A percentile compares a stretch with the other conserved stretches of the same genome.
phyloP scores from a whole-genome alignment of 53 echinoderm and acorn worm genomes.

The Hippasteria phrygiana region DNA sequence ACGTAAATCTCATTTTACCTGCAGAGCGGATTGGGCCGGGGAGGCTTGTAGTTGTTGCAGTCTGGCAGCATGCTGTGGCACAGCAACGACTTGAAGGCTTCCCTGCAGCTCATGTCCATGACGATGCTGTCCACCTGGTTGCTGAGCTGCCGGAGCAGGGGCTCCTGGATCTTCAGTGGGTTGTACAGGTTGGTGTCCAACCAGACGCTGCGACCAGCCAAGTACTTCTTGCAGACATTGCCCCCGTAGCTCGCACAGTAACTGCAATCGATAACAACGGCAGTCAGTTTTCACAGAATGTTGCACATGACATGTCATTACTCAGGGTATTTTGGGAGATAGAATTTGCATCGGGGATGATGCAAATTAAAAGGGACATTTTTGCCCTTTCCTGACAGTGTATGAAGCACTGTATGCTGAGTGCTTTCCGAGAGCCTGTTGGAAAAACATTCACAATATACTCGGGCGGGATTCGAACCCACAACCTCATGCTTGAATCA shows the following conservation, averaged over 20 bases:
- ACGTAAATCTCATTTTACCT: slow-evolving; percentile 63
- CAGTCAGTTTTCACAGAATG: too few relatives aligned
- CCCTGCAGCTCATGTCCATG: slow-evolving; percentile 32
- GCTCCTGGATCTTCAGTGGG: slow-evolving; percentile 58
- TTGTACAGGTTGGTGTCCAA: slow-evolving; percentile 69
- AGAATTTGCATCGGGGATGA: too few relatives aligned
- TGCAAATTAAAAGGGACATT: too few relatives aligned
- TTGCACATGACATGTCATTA: too few relatives aligned
- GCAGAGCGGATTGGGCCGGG: slow-evolving; percentile 66
- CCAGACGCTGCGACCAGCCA: slow-evolving; percentile 58
- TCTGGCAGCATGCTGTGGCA: slow-evolving; percentile 80
- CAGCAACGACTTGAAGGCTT: slow-evolving; percentile 65
- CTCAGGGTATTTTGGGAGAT: too few relatives aligned
- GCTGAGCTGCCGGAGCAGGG: not conserved
- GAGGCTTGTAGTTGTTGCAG: slow-evolving; percentile 59
- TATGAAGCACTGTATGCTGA: too few relatives aligned
- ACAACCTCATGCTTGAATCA: too few relatives aligned
- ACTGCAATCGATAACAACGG: slow-evolving; percentile 24
- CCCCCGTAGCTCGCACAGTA: slow-evolving; percentile 80
- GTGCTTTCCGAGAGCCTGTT: too few relatives aligned
- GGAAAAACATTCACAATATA: too few relatives aligned
- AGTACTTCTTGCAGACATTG: slow-evolving; percentile 50
- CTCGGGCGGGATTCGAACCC: too few relatives aligned
- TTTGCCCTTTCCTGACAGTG: too few relatives aligned
- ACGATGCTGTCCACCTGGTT: slow-evolving; percentile 33